phyloP scores from a whole-genome alignment of 2,113 vertebrate species.

The Bubalus kerabau region DNA sequence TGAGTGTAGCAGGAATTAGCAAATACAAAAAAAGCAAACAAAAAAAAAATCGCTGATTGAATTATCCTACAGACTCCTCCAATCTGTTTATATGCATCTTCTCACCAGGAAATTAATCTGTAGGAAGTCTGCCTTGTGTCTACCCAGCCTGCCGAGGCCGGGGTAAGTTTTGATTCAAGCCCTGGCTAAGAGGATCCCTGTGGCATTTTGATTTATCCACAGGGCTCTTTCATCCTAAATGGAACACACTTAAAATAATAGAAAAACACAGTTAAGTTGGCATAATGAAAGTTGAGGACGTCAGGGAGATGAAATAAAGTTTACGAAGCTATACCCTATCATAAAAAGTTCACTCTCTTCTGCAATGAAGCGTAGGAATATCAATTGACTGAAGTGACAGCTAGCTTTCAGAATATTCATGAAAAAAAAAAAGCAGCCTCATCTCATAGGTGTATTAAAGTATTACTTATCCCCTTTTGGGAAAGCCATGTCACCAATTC shows the following conservation, averaged over 20 bases:
- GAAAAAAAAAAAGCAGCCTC: constrained; percentile 88
- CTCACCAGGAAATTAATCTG: constrained; percentile 15
- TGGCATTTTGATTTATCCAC: constrained; percentile 66
- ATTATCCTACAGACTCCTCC: neutral
- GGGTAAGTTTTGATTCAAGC: constrained; percentile 58
- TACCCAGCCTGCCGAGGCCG: neutral
- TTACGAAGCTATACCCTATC: constrained; percentile 77
- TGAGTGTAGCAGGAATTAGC: neutral
- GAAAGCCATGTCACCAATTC: constrained; percentile 88
- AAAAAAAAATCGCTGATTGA: neutral
- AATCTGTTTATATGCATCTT: constrained; percentile 17
- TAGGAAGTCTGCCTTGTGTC: neutral
- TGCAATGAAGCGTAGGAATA: constrained; percentile 83
- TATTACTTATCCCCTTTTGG: constrained; percentile 93
- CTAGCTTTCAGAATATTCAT: constrained; percentile 97
- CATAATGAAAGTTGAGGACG: constrained; percentile 72
- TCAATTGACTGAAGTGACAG: constrained; percentile 92
- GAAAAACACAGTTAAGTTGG: constrained; percentile 70
- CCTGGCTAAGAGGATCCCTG: constrained; percentile 18
- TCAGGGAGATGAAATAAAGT: constrained; percentile 79
- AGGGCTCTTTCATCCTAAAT: constrained; percentile 53
- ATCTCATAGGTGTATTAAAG: constrained; percentile 98
- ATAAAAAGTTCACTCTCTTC: constrained; percentile 77
- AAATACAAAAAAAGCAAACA: constrained; percentile 18
- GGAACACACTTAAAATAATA: constrained; percentile 78